Evolutionary conservation across 2,797 vertebrate species (phyloP), one percentile per base, ranked within the genome.

Genomic region (Melanotaenia maccullochi): DNA sequence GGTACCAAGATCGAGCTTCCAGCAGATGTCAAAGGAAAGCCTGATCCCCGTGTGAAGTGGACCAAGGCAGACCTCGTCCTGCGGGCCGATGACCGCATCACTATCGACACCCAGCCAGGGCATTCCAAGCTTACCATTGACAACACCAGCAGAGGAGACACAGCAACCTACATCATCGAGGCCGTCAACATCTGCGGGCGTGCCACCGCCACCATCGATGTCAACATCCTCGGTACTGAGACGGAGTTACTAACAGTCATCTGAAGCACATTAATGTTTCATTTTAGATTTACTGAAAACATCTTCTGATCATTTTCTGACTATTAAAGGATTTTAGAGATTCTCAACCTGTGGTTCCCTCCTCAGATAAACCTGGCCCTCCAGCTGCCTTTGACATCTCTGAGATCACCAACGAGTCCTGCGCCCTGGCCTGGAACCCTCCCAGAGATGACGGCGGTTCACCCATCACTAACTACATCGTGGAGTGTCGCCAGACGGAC

Each of bases 331-430:
- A 25, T 9, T 12, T 52, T 4, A 24, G 51, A 24, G 22, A 24
- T 52, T 22, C 11, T 22, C 51, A 52, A 2, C 28, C 0, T 60
- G 52, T 24, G 55, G 2, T 38, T 20, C 25, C 33, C 30, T 64
- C 33, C 62, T 75, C 90, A 99, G 98, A 99, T 90, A 99, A 99
- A 86, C 98, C 98, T 0, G 97, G 98, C 2, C 97, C 97, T 65
- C 98, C 98, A 12, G 98, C 98, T 73, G 98, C 98, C 36, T 97
- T 99, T 78, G 98, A 99, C 83, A 96, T 99, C 76, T 95, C 97
- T 14, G 97, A 99, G 8, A 94, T 99, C 81, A 99, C 97, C 80
- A 99, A 96, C 0, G 95, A 97, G 75, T 97, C 97, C 0, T 99
- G 98, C 57, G 73, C 93, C 83, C 87, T 99, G 73, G 98, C 97